Base-by-base conservation (phyloP, 2,888 invertebrate genomes). In the Leptinotarsa tumamoca region DNA sequence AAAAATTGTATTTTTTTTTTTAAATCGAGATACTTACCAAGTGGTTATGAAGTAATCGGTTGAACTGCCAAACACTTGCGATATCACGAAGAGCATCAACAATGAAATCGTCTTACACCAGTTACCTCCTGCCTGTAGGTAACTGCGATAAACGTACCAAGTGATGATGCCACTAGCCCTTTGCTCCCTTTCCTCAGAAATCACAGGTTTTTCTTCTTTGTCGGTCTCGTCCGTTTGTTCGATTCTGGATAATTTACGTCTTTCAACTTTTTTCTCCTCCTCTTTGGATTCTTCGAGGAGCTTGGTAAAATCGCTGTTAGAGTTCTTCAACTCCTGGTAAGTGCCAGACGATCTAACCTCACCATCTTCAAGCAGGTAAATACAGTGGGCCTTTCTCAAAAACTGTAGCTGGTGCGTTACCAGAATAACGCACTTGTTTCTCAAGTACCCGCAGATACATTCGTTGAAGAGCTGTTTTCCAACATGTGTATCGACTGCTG, bases 401-500 rank as follows among this genome's bases (percentile, higher is more conserved):
- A 93, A 93, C 85, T 93, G 93, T 80, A 93, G 87, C 86, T 93
- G 93, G 83, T 93, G 93, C 0, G 95, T 96, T 79, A 95, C 94
- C 27, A 95, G 90, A 63, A 96, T 91, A 21, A 93, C 88, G 2
- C 94, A 93, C 84, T 94, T 92, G 79, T 92, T 90, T 15, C 90
- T 89, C 78, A 96, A 88, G 82, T 92, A 92, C 4, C 90, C 84
- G 14, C 82, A 90, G 68, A 95, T 91, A 84, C 95, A 95, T 83
- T 94, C 91, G 84, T 96, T 95, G 88, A 96, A 97, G 81, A 97
- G 90, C 87, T 95, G 95, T 1, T 94, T 92, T 1, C 96, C 95
- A 2, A 97, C 96, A 86, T 95, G 94, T 0, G 96, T 92, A 89
- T 97, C 97, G 10, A 97, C 96, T 0, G 97, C 96, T 78, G 95